phyloP scores from a whole-genome alignment of 1,140 invertebrate genomes.

The Rhyacophila brunnea region DNA sequence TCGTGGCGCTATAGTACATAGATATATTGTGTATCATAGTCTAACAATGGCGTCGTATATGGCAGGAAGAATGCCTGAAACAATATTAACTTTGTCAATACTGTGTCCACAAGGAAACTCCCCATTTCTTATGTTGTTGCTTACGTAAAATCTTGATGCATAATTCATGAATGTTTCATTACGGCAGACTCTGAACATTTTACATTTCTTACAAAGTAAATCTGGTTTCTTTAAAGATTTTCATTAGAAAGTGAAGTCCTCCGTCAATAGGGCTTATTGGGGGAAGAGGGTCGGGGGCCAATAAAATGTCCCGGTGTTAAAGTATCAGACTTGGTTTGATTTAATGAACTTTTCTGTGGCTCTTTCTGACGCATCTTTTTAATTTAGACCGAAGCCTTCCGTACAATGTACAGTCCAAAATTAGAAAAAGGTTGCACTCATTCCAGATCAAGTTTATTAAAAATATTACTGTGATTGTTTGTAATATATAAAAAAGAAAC shows the following conservation, averaged over 20 bases:
- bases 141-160: background rate
- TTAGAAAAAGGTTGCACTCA: too few species aligned
- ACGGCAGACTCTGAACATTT: background rate
- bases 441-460: too few species aligned
- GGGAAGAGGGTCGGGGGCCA: background rate
- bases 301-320: background rate
- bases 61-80: too few species aligned
- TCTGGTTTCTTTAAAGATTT: conserved; percentile 13
- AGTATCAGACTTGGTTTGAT: conserved; percentile 9
- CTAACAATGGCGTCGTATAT: too few species aligned
- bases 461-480: too few species aligned
- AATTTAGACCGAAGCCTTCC: conserved; percentile 1
- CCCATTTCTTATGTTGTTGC: background rate
- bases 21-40: too few species aligned
- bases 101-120: too few species aligned
- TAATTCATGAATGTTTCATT: conserved; percentile 13
- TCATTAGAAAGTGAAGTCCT: conserved; percentile 21
- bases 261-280: conserved; percentile 15
- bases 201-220: background rate
- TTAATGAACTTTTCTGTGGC: conserved; percentile 27
- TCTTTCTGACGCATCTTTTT: conserved; percentile 16
- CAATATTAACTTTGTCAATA: too few species aligned
- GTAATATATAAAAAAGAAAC: too few species aligned
- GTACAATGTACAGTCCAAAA: conserved; percentile 8
- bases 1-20: too few species aligned